Conservation (phyloP, 2,888 invertebrate species). For the Dolichopus griseipennis region DNA sequence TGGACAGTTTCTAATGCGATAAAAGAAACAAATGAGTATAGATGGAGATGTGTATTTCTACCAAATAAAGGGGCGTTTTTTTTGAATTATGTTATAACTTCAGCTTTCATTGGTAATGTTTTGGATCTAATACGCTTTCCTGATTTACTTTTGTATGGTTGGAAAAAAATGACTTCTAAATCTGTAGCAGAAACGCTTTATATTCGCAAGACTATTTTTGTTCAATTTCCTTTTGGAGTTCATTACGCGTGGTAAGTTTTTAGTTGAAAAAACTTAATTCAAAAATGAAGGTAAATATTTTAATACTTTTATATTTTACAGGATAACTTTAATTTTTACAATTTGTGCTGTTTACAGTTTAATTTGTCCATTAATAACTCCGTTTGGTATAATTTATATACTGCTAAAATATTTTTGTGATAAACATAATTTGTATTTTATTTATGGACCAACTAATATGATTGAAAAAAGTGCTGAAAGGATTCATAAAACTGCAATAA, state of each 20-base stretch:
- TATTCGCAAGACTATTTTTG: slow-evolving; percentile 74
- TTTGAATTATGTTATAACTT: slow-evolving; percentile 92
- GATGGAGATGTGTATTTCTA: slow-evolving; percentile 88
- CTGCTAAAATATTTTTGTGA: slow-evolving; percentile 86
- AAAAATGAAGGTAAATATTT: no score
- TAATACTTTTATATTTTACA: slow-evolving; percentile 56
- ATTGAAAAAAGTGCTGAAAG: slow-evolving; percentile 67
- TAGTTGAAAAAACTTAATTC: no score
- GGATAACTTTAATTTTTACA: slow-evolving; percentile 84
- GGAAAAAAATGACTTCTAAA: slow-evolving; percentile 71
- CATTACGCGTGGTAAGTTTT: slow-evolving; percentile 43
- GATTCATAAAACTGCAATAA: slow-evolving; percentile 78
- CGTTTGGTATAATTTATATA: slow-evolving; percentile 85
- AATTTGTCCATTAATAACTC: slow-evolving; percentile 85
- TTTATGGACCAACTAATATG: slow-evolving; percentile 82
- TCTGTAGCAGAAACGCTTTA: slow-evolving; percentile 77
- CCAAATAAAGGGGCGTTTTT: slow-evolving; percentile 95
- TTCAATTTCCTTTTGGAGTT: slow-evolving; percentile 88
- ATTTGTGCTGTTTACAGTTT: slow-evolving; percentile 86
- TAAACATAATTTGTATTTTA: slow-evolving; percentile 91
- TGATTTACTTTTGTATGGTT: slow-evolving; percentile 80
- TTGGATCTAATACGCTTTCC: slow-evolving; percentile 86
- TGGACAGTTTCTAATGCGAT: slow-evolving; percentile 51
- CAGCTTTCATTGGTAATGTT: slow-evolving; percentile 84
- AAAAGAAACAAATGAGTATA: slow-evolving; percentile 45